Evolutionary conservation across 2,797 vertebrate genomes (phyloP).

Genomic region (Epinephelus coioides): DNA sequence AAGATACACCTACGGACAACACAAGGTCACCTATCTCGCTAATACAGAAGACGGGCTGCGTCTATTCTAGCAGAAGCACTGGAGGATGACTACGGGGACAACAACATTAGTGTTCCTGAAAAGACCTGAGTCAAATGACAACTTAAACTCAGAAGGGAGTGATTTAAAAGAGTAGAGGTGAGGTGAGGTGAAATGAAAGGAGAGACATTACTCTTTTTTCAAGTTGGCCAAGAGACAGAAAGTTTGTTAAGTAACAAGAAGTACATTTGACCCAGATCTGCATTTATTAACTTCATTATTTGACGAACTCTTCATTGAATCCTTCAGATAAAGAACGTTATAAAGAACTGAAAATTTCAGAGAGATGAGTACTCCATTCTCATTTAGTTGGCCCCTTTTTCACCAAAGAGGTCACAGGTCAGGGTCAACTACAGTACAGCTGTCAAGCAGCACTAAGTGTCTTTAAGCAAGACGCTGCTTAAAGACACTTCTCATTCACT

Average conservation of each 20-base stretch:
- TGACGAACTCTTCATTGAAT: slow-evolving; percentile 19
- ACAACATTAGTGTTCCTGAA: not conserved
- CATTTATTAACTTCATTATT: not conserved
- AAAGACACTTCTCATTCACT: not conserved
- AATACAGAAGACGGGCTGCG: slow-evolving; percentile 10
- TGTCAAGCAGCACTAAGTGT: too few relatives aligned
- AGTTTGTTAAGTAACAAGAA: not conserved
- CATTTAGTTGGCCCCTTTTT: too few relatives aligned
- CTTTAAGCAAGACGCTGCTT: too few relatives aligned
- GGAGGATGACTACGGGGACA: slow-evolving; percentile 23
- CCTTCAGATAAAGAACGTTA: slow-evolving; percentile 51
- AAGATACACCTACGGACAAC: slow-evolving; percentile 69
- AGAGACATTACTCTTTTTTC: not conserved
- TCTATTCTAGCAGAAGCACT: slow-evolving; percentile 19
- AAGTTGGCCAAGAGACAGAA: not conserved
- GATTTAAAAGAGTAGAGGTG: not conserved
- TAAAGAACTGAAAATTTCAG: not conserved
- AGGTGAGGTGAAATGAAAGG: not conserved
- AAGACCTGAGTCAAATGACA: slow-evolving; percentile 28
- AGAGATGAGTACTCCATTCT: too few relatives aligned
- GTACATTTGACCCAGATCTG: slow-evolving; percentile 39
- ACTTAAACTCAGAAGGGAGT: too few relatives aligned
- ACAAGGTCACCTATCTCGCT: slow-evolving; percentile 58
- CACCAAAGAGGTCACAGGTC: too few relatives aligned
- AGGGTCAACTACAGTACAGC: too few relatives aligned